A percentile compares a stretch with the other conserved stretches of the same genome.
phyloP scores from a whole-genome alignment of 2,888 invertebrate species.

The Arge pagana region DNA sequence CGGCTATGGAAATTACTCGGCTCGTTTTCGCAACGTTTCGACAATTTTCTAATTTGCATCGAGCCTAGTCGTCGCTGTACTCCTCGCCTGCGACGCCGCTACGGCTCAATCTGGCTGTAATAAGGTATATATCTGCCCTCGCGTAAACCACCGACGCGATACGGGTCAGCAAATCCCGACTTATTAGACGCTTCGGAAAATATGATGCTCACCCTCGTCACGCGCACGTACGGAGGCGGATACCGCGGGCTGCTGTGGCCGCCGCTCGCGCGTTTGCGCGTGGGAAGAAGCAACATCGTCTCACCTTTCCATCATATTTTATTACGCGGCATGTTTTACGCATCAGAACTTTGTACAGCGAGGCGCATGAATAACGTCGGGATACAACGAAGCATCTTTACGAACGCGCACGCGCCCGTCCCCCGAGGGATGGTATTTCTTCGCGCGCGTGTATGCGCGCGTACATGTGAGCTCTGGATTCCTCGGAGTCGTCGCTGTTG shows the following conservation, averaged over 20 bases:
- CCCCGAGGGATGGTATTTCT: not conserved
- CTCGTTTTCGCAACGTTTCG: no score
- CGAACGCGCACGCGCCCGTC: no score
- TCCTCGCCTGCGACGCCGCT: no score
- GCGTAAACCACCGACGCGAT: no score
- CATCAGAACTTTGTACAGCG: slow-evolving; percentile 35
- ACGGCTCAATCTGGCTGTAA: no score
- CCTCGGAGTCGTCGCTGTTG: slow-evolving; percentile 15
- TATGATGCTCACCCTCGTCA: not conserved
- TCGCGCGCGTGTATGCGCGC: not conserved
- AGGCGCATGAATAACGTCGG: slow-evolving; percentile 36
- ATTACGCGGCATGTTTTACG: slow-evolving; percentile 38
- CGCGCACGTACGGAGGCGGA: not conserved
- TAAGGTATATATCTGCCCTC: no score
- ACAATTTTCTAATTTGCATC: no score
- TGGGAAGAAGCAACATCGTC: no score
- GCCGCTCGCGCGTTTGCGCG: no score
- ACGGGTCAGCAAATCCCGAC: slow-evolving; percentile 4
- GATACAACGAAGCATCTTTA: not conserved
- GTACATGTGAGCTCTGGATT: slow-evolving; percentile 3
- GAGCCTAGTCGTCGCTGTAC: no score
- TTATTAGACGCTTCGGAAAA: slow-evolving; percentile 1
- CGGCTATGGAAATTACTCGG: no score
- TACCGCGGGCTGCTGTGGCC: no score
- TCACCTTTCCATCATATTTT: slow-evolving; percentile 35